Conservation (phyloP, 2,888 invertebrate genomes). For the Dolichopus griseipennis region DNA sequence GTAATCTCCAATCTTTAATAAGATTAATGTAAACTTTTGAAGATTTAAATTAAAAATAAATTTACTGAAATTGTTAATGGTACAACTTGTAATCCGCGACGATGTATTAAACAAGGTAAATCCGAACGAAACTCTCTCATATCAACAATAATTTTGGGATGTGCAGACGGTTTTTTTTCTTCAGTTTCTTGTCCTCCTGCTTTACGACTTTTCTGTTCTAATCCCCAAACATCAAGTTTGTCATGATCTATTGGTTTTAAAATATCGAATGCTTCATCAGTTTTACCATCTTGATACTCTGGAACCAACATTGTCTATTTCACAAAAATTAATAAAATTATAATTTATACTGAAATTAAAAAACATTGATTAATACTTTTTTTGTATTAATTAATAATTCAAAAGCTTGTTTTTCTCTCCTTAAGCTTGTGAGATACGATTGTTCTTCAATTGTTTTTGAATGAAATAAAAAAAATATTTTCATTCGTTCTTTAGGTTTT, state of each 20-base stretch:
- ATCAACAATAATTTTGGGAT: slow-evolving; percentile 72
- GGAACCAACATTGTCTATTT: slow-evolving; percentile 76
- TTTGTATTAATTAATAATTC: slow-evolving; percentile 86
- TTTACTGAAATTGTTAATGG: slow-evolving; percentile 70
- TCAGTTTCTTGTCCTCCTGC: slow-evolving; percentile 50
- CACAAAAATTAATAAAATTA: slow-evolving; percentile 14
- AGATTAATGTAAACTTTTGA: slow-evolving; percentile 10
- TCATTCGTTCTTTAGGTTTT: slow-evolving; percentile 46
- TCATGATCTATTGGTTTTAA: slow-evolving; percentile 33
- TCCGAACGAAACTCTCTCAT: slow-evolving; percentile 97
- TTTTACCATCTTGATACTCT: slow-evolving; percentile 78
- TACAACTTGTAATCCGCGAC: slow-evolving; percentile 83
- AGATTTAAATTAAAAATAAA: background rate
- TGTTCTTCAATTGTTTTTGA: slow-evolving; percentile 94
- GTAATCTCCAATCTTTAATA: slow-evolving; percentile 83
- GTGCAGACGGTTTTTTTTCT: slow-evolving; percentile 18
- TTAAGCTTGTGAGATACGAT: slow-evolving; percentile 79
- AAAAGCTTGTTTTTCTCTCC: slow-evolving; percentile 90
- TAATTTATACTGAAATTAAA: background rate
- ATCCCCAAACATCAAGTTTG: slow-evolving; percentile 19
- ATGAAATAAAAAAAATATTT: slow-evolving; percentile 85
- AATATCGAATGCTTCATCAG: slow-evolving; percentile 51
- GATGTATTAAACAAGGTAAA: slow-evolving; percentile 86
- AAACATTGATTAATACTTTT: slow-evolving; percentile 52
- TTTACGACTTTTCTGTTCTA: slow-evolving; percentile 49